Percentiles rank a stretch among this genome's conserved stretches.
phyloP scores from a whole-genome alignment of 2,113 vertebrate genomes.

The Strix aluco region DNA sequence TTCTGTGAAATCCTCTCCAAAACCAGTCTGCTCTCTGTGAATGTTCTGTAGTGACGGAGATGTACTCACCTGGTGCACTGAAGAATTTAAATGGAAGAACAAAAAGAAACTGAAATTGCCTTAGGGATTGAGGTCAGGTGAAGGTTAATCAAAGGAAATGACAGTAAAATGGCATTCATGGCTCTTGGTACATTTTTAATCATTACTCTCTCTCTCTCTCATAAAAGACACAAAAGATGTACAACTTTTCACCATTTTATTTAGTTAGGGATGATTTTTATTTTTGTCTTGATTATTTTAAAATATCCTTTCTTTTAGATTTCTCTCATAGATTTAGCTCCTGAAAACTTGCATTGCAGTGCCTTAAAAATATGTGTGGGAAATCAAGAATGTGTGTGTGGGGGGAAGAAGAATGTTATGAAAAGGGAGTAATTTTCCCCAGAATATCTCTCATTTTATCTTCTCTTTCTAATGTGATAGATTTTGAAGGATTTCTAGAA shows the following conservation, averaged over 20 bases:
- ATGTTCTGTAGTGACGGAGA: background rate
- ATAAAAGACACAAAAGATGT: conserved; percentile 3
- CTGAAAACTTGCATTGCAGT: conserved; percentile 2
- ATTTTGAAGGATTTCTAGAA: conserved; percentile 53
- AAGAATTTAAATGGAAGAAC: conserved; percentile 68
- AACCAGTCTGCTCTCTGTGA: background rate
- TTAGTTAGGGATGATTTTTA: background rate
- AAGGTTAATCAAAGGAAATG: conserved; percentile 84
- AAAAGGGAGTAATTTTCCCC: conserved; percentile 55
- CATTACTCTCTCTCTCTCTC: conserved; percentile 20
- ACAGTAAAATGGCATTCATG: conserved; percentile 73
- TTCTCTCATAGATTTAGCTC: background rate
- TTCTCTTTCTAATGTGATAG: background rate
- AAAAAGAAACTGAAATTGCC: conserved; percentile 71
- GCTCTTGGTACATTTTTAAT: conserved; percentile 76
- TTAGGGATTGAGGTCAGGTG: conserved; percentile 72
- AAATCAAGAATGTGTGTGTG: conserved; percentile 33
- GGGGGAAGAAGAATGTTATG: conserved; percentile 45
- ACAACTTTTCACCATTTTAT: background rate
- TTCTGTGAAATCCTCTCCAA: background rate
- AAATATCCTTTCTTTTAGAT: background rate
- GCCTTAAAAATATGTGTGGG: conserved; percentile 41
- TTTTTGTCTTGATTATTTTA: conserved; percentile 20
- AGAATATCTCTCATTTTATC: conserved; percentile 42
- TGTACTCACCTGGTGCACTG: conserved; percentile 46